These are phyloP conservation scores for Sterna hirundo DNA, from an alignment of 2,113 vertebrate species.

Conservation along the genomic window DNA sequence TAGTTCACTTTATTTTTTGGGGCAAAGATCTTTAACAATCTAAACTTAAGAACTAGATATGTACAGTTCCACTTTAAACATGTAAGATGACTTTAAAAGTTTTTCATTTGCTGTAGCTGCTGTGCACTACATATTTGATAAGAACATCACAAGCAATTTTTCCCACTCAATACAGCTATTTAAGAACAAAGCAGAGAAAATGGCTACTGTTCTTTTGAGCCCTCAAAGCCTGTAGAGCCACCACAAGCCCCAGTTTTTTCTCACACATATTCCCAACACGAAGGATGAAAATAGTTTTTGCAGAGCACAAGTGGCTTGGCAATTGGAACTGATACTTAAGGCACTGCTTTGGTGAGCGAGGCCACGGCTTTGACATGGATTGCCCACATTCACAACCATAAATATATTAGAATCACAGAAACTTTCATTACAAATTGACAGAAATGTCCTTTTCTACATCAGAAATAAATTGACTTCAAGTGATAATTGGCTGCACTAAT, in stretches of 20 bases:
- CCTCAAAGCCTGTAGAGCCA: not conserved
- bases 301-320: not conserved
- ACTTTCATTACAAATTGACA: not conserved
- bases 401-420: not conserved
- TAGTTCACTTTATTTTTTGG: not conserved
- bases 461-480: not conserved
- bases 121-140: not conserved
- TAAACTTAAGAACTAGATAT: not conserved
- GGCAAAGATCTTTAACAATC: not conserved
- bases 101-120: not conserved
- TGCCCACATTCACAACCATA: not conserved
- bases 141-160: not conserved
- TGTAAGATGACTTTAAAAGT: not conserved
- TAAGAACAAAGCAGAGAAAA: not conserved
- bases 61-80: not conserved
- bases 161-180: not conserved
- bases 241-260: not conserved
- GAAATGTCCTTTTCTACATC: not conserved
- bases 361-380: not conserved
- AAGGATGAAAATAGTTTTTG: not conserved
- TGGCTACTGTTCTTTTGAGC: not conserved
- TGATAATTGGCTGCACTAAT: not conserved
- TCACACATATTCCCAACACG: not conserved
- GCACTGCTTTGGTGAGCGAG: not conserved
- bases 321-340: not conserved